Evolutionary conservation across 2,888 invertebrate species (phyloP).

Genomic region (Trimorus sp.): DNA sequence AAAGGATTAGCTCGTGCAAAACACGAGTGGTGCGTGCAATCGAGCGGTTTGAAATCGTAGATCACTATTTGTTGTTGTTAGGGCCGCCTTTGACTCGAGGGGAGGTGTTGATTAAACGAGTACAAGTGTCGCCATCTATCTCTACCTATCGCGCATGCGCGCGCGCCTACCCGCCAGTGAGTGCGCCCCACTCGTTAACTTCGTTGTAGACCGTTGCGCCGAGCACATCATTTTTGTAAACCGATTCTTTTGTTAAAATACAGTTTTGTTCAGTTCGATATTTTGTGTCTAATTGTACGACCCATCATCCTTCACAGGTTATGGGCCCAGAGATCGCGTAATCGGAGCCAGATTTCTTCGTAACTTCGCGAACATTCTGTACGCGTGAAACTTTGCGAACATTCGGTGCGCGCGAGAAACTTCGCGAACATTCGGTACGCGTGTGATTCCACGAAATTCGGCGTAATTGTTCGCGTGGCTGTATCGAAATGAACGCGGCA

Average conservation of each 20-base stretch:
- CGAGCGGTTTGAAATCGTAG: not conserved
- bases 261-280: too few species aligned
- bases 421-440: not conserved
- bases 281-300: too few species aligned
- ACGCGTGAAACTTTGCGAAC: not conserved
- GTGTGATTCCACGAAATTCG: not conserved
- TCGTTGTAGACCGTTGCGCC: too few species aligned
- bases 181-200: too few species aligned
- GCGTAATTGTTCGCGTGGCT: not conserved
- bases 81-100: conserved; percentile 3
- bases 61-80: not conserved
- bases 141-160: too few species aligned
- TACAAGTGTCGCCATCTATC: too few species aligned
- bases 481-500: not conserved
- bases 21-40: conserved; percentile 1
- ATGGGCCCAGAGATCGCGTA: not conserved
- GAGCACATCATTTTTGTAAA: too few species aligned
- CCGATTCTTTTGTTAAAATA: too few species aligned
- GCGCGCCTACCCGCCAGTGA: too few species aligned
- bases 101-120: not conserved
- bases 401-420: not conserved
- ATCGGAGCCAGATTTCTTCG: not conserved
- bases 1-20: not conserved
- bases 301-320: not conserved
- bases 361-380: not conserved